phyloP scores from a whole-genome alignment of 2,888 invertebrate species.

The Bugulina stolonifera region DNA sequence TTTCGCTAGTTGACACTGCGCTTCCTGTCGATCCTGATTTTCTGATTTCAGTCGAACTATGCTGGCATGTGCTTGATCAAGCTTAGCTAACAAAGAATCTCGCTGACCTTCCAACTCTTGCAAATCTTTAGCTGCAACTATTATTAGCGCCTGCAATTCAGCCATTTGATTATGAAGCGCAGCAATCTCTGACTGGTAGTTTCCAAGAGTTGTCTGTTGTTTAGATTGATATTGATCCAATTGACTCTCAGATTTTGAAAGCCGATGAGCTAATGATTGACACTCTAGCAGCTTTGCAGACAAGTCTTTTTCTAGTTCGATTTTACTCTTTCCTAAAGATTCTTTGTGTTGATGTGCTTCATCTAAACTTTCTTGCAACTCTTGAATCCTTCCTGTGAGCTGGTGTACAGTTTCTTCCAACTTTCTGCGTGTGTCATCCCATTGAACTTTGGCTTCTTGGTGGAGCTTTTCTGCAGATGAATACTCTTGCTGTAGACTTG shows the following conservation, averaged over 20 bases:
- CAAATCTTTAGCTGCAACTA: conserved; percentile 18
- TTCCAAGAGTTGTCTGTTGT: too few species aligned
- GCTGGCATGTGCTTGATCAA: background rate
- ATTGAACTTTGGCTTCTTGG: background rate
- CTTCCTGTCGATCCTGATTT: background rate
- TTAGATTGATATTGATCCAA: too few species aligned
- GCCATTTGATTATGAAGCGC: too few species aligned
- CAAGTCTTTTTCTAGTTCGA: too few species aligned
- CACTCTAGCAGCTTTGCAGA: too few species aligned
- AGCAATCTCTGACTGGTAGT: too few species aligned
- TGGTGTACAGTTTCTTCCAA: background rate
- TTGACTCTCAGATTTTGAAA: too few species aligned
- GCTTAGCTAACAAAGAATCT: background rate
- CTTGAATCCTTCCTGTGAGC: background rate
- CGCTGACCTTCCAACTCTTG: background rate
- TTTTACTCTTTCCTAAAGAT: background rate
- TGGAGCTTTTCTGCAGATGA: background rate
- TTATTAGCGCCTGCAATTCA: conserved; percentile 3
- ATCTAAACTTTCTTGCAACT: too few species aligned
- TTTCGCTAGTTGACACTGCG: background rate
- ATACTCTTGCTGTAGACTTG: too few species aligned
- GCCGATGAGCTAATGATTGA: too few species aligned
- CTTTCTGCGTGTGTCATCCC: background rate
- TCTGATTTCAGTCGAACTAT: background rate
- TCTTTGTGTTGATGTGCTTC: background rate